phyloP scores from a whole-genome alignment of 2,888 invertebrate genomes.

The Quadroppia sp. region DNA sequence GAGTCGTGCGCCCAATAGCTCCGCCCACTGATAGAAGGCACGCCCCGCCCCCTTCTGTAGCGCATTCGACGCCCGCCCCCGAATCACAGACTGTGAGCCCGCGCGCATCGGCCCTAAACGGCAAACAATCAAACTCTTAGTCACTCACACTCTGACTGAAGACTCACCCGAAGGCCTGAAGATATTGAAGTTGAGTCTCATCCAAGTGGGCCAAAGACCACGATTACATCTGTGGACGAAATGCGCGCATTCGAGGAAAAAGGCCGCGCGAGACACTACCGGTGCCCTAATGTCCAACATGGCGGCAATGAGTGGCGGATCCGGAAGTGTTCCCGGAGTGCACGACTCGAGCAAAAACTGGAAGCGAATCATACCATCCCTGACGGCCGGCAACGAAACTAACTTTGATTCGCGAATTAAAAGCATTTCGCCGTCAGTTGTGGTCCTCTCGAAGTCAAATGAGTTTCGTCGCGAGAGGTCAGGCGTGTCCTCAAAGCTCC shows the following conservation, averaged over 20 bases:
- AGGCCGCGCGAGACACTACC: slow-evolving; percentile 82
- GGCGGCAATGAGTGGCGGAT: slow-evolving; percentile 90
- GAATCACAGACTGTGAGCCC: slow-evolving; percentile 36
- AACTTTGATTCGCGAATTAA: slow-evolving; percentile 78
- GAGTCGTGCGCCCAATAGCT: slow-evolving; percentile 80
- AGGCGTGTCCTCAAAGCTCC: slow-evolving; percentile 66
- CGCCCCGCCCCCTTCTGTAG: slow-evolving; percentile 80
- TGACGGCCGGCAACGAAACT: slow-evolving; percentile 65
- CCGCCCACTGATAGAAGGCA: slow-evolving; percentile 96
- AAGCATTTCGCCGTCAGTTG: slow-evolving; percentile 79
- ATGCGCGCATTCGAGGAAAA: slow-evolving; percentile 89
- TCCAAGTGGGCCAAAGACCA: slow-evolving; percentile 98
- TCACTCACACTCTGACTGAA: not conserved
- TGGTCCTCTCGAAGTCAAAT: slow-evolving; percentile 49
- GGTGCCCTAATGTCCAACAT: slow-evolving; percentile 91
- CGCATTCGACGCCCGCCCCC: slow-evolving; percentile 38
- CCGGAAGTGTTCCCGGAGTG: slow-evolving; percentile 92
- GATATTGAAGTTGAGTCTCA: slow-evolving; percentile 76
- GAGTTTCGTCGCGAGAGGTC: slow-evolving; percentile 43
- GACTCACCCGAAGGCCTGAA: slow-evolving; percentile 67
- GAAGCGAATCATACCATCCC: slow-evolving; percentile 83
- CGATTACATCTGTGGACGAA: slow-evolving; percentile 97
- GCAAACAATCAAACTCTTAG: not conserved
- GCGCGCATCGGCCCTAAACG: slow-evolving; percentile 17
- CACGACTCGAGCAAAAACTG: slow-evolving; percentile 91